These are phyloP conservation scores for Agrypnus murinus DNA, from an alignment of 2,888 invertebrate genomes.

Conservation along the genomic window DNA sequence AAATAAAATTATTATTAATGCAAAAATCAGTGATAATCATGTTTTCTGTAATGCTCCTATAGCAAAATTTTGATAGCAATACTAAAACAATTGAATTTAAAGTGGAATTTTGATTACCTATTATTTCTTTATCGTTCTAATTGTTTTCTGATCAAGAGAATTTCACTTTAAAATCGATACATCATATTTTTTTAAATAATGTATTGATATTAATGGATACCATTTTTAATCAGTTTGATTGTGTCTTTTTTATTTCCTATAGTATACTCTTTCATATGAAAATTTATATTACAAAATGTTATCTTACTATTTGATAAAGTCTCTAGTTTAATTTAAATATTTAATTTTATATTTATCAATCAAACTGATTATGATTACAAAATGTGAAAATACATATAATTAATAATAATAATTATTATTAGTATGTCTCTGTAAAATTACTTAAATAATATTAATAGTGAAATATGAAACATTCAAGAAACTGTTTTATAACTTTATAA, in stretches of 20 bases:
- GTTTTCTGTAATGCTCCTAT: conserved; percentile 13
- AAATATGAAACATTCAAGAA: conserved; percentile 19
- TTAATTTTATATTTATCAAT: no score
- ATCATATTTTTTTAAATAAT: background rate
- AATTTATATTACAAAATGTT: no score
- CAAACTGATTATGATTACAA: conserved; percentile 17
- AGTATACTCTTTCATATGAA: no score
- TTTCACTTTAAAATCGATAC: background rate
- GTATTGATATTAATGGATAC: conserved; percentile 1
- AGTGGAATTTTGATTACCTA: conserved; percentile 26
- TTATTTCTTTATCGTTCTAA: no score
- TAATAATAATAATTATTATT: no score
- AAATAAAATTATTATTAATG: background rate
- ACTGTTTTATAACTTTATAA: background rate
- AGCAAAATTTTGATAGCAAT: conserved; percentile 36
- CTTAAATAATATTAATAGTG: conserved; percentile 11
- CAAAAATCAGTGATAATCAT: conserved; percentile 8
- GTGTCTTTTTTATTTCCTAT: background rate
- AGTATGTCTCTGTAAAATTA: conserved; percentile 20
- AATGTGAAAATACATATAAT: conserved; percentile 11
- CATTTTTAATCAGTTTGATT: conserved; percentile 2
- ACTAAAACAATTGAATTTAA: conserved; percentile 26
- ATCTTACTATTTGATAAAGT: no score
- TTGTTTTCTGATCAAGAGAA: no score
- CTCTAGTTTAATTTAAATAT: no score